Evolutionary conservation across 2,113 vertebrate genomes (phyloP).

Genomic region (Canis aureus): DNA sequence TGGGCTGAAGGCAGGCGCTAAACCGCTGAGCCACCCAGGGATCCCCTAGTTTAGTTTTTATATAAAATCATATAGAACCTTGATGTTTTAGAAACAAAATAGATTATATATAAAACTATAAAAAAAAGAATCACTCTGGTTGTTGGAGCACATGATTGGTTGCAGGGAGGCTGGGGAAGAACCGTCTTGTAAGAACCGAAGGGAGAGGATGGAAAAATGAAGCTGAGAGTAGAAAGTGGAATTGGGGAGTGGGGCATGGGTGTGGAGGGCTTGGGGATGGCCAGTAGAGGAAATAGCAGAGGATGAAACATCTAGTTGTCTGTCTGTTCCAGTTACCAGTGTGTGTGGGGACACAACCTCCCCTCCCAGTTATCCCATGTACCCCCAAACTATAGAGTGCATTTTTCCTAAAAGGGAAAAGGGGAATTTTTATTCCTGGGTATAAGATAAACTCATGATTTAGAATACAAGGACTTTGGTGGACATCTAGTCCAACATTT

Average conservation of each 20-base stretch:
- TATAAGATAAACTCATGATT: background rate
- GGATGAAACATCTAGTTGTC: background rate
- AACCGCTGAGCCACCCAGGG: no score
- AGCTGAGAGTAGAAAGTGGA: background rate
- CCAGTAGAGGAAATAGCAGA: background rate
- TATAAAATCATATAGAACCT: background rate
- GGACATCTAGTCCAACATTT: background rate
- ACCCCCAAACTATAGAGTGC: background rate
- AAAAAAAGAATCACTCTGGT: background rate
- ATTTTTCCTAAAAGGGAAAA: background rate
- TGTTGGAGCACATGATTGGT: background rate
- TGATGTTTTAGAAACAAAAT: background rate
- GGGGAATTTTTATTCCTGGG: background rate
- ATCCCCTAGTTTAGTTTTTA: background rate
- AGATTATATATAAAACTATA: background rate
- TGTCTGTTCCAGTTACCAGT: background rate
- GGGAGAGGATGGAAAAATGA: background rate
- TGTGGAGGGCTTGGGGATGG: background rate
- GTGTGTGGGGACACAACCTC: background rate
- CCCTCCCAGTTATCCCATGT: background rate
- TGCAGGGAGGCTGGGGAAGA: background rate
- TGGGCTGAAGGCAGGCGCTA: no score
- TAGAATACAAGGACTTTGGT: background rate
- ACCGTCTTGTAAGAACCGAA: background rate
- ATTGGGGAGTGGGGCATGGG: background rate